A percentile compares a stretch with the other conserved stretches of the same genome.
Evolutionary conservation across 2,113 vertebrate genomes (phyloP).

Genomic region (Silurus meridionalis): DNA sequence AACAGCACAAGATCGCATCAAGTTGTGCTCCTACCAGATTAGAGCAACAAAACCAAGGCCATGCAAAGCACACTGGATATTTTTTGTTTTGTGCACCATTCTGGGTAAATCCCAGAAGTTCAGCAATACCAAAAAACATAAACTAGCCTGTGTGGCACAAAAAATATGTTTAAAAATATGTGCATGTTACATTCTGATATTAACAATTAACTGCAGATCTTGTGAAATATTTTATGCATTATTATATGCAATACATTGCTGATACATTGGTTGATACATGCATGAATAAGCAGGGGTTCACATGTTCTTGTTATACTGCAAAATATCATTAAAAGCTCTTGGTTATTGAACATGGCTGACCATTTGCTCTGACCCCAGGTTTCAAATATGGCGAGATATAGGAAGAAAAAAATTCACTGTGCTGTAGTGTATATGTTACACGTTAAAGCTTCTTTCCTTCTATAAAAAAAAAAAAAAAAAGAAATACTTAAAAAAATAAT

Average conservation of each 20-base stretch:
- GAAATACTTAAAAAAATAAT: background rate
- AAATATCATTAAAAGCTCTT: no score
- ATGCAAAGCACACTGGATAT: no score
- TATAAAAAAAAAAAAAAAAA: background rate
- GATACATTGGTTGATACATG: background rate
- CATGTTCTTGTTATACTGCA: background rate
- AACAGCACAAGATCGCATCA: background rate
- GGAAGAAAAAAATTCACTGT: no score
- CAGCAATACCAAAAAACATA: background rate
- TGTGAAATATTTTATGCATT: background rate
- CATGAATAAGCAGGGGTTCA: background rate
- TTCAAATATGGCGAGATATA: no score
- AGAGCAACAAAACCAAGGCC: no score
- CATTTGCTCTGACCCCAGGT: no score
- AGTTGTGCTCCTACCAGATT: no score
- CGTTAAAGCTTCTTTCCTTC: no score
- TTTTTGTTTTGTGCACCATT: no score
- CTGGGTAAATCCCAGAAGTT: background rate
- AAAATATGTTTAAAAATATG: background rate
- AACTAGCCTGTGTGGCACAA: background rate
- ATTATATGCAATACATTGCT: background rate
- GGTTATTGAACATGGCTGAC: no score
- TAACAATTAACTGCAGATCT: background rate
- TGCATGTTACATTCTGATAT: background rate
- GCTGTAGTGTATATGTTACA: no score